Conservation (phyloP, 2,888 invertebrate genomes). For the Troides oblongomaculatus region DNA sequence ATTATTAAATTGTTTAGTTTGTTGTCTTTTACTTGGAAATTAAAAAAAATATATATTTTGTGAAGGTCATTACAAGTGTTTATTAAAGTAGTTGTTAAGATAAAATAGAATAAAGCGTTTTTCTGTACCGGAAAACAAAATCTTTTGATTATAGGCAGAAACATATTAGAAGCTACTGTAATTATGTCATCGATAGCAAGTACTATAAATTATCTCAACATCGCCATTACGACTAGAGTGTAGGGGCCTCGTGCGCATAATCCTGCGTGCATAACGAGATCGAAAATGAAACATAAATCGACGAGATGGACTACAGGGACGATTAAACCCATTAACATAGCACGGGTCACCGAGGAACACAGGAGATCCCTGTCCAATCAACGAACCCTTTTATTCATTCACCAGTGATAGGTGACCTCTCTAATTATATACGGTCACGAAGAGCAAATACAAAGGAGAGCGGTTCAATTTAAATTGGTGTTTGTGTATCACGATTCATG, state of each 20-base stretch:
- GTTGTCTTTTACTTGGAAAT: too few relatives aligned
- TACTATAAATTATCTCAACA: slow-evolving; percentile 46
- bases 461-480: slow-evolving; percentile 59
- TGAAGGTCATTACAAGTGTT: too few relatives aligned
- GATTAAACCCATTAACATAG: slow-evolving; percentile 78
- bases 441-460: slow-evolving; percentile 49
- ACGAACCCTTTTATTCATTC: slow-evolving; percentile 28
- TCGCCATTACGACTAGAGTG: slow-evolving; percentile 59
- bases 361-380: slow-evolving; percentile 41
- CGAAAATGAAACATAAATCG: slow-evolving; percentile 80
- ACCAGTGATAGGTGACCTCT: slow-evolving; percentile 18
- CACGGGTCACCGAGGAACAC: slow-evolving; percentile 64
- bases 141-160: too few relatives aligned
- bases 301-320: slow-evolving; percentile 69
- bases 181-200: background rate
- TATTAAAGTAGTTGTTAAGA: too few relatives aligned
- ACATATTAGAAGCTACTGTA: background rate
- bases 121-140: too few relatives aligned
- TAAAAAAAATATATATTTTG: too few relatives aligned
- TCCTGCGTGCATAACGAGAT: slow-evolving; percentile 75
- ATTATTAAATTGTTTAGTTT: too few relatives aligned
- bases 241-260: slow-evolving; percentile 63
- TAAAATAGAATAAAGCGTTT: too few relatives aligned
- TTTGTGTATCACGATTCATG: slow-evolving; percentile 76
- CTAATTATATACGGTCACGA: slow-evolving; percentile 35